These are phyloP conservation scores for Echeneis naucrates DNA, from an alignment of 2,797 vertebrate genomes.

Conservation along the genomic window DNA sequence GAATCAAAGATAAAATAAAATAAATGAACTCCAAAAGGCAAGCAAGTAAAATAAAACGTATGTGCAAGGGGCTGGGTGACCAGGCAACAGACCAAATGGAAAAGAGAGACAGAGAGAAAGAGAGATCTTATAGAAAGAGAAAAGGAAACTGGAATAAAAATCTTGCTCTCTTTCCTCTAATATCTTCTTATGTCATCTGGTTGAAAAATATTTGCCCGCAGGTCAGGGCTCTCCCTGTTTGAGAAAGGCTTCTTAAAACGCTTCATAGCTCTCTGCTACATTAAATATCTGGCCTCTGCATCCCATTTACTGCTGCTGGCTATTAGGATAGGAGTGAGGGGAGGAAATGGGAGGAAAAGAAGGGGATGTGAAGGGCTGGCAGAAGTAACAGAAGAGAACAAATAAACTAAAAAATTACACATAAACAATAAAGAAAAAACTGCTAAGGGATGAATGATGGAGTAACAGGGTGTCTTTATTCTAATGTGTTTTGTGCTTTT, in stretches of 20 bases:
- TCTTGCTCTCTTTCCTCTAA: constrained; percentile 69
- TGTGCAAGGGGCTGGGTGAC: constrained; percentile 64
- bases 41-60: constrained; percentile 85
- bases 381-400: neutral
- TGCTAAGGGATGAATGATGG: neutral
- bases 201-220: constrained; percentile 87
- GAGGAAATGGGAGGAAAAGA: constrained; percentile 12
- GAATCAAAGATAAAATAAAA: constrained; percentile 92
- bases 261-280: constrained; percentile 82
- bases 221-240: constrained; percentile 84
- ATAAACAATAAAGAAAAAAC: constrained; percentile 3
- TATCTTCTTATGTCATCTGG: constrained; percentile 85
- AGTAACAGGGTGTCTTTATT: neutral
- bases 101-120: constrained; percentile 20
- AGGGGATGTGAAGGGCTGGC: neutral
- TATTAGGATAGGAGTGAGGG: constrained; percentile 57
- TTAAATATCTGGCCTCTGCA: constrained; percentile 84
- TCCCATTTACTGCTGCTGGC: constrained; percentile 81
- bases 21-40: constrained; percentile 87
- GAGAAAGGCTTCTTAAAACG: constrained; percentile 81
- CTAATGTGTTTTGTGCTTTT: constrained; percentile 10
- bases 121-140: constrained; percentile 19
- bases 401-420: neutral
- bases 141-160: constrained; percentile 53
- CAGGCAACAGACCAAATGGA: constrained; percentile 70